Conservation (phyloP, 2,888 invertebrate genomes). For the Adelognathus sp. region DNA sequence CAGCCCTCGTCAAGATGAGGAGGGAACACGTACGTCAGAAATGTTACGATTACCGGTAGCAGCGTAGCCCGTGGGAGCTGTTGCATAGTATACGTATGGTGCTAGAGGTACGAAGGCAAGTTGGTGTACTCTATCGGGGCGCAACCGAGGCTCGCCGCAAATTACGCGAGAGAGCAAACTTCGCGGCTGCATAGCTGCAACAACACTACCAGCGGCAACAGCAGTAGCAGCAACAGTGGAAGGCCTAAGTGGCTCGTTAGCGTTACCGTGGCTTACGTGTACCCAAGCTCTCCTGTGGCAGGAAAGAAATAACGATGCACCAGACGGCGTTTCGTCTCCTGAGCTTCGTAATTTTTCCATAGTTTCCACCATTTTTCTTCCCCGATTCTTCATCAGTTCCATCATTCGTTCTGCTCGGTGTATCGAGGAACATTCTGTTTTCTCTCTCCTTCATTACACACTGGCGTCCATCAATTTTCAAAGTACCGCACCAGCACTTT, state of each 20-base stretch:
- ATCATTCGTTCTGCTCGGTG: background rate
- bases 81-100: background rate
- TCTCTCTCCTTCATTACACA: background rate
- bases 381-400: background rate
- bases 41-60: conserved; percentile 42
- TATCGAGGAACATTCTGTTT: background rate
- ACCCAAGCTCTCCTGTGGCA: conserved; percentile 35
- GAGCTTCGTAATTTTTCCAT: background rate
- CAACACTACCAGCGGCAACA: conserved; percentile 42
- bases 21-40: conserved; percentile 36
- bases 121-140: background rate
- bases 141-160: conserved; percentile 38
- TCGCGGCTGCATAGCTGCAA: conserved; percentile 45
- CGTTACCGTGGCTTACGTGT: conserved; percentile 51
- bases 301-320: conserved; percentile 50
- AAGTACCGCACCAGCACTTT: background rate
- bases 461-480: background rate
- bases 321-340: conserved; percentile 41
- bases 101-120: conserved; percentile 3
- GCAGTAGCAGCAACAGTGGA: conserved; percentile 37
- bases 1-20: conserved; percentile 6
- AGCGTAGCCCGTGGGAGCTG: conserved; percentile 13
- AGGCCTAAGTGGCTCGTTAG: conserved; percentile 64
- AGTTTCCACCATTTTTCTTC: background rate
- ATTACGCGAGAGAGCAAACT: conserved; percentile 56